Evolutionary conservation across 37 sponge, comb jelly and placozoan species (phyloP).

Genomic region (Ianthella basta): DNA sequence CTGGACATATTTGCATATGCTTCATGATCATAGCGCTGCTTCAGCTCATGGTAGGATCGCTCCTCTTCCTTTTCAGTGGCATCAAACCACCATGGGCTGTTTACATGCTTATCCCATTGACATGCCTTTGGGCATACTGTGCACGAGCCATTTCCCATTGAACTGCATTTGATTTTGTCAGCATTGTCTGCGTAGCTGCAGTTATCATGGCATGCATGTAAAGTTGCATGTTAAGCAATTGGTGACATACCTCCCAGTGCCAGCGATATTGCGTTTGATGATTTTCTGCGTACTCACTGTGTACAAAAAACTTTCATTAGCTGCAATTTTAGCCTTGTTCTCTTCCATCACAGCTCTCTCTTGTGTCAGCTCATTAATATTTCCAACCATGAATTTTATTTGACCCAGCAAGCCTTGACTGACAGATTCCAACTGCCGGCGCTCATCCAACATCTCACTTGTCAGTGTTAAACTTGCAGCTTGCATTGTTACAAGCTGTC

Average conservation of each 20-base stretch:
- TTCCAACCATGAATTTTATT: constrained; percentile 32
- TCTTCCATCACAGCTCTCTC: constrained; percentile 46
- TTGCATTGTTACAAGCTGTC: neutral
- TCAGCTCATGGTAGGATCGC: constrained; percentile 59
- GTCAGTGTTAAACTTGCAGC: constrained; percentile 56
- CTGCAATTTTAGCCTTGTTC: constrained; percentile 41
- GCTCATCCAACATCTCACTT: constrained; percentile 58
- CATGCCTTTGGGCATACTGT: constrained; percentile 63
- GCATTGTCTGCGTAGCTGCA: constrained; percentile 54
- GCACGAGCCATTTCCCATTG: constrained; percentile 55
- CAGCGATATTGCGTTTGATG: constrained; percentile 29
- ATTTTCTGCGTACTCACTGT: constrained; percentile 37
- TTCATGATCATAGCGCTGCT: constrained; percentile 46
- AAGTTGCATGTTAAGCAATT: constrained; percentile 73
- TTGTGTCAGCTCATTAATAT: constrained; percentile 54
- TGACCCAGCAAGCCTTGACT: constrained; percentile 48
- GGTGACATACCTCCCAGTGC: constrained; percentile 55
- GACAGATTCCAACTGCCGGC: constrained; percentile 51
- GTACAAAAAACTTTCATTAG: constrained; percentile 64
- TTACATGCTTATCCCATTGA: constrained; percentile 61
- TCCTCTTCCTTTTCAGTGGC: constrained; percentile 42
- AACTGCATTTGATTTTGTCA: constrained; percentile 61
- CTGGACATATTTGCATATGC: constrained; percentile 3
- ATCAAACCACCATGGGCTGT: constrained; percentile 61
- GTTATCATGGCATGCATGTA: constrained; percentile 72